Evolutionary conservation across 2,888 invertebrate genomes (phyloP).

Genomic region (Drosophila lutescens): DNA sequence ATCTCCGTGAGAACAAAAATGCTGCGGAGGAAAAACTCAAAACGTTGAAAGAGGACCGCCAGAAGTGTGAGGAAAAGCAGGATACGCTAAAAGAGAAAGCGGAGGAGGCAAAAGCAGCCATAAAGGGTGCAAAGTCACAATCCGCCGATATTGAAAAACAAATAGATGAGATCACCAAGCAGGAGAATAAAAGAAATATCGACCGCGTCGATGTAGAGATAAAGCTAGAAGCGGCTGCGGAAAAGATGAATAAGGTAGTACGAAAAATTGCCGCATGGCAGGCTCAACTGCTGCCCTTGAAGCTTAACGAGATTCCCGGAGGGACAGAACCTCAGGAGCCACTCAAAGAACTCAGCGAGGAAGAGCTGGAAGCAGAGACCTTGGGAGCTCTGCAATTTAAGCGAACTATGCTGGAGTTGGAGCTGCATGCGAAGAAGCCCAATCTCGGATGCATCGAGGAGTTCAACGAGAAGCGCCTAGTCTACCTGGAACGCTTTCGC

Average conservation of each 20-base stretch:
- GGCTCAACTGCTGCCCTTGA: conserved; percentile 86
- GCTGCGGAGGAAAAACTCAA: conserved; percentile 88
- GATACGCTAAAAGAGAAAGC: conserved; percentile 86
- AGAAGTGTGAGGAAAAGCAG: conserved; percentile 86
- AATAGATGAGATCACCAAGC: conserved; percentile 86
- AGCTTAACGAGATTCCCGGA: conserved; percentile 87
- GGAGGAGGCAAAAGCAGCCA: conserved; percentile 86
- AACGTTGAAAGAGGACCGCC: conserved; percentile 86
- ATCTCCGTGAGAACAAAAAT: conserved; percentile 89
- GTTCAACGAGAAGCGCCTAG: conserved; percentile 89
- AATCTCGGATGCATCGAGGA: conserved; percentile 91
- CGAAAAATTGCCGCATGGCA: conserved; percentile 86
- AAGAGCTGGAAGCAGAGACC: conserved; percentile 87
- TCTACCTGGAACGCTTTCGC: conserved; percentile 89
- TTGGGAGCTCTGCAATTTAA: conserved; percentile 87
- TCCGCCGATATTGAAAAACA: conserved; percentile 87
- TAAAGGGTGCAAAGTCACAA: conserved; percentile 86
- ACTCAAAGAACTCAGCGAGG: conserved; percentile 87
- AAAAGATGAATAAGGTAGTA: conserved; percentile 86
- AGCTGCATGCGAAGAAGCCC: conserved; percentile 87
- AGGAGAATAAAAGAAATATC: conserved; percentile 89
- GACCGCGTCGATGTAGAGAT: conserved; percentile 91
- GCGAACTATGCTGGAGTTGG: conserved; percentile 86
- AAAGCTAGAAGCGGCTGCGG: conserved; percentile 87
- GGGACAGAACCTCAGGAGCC: conserved; percentile 85